phyloP scores from a whole-genome alignment of 2,797 vertebrate species.

The Paramormyrops hopkinsi region DNA sequence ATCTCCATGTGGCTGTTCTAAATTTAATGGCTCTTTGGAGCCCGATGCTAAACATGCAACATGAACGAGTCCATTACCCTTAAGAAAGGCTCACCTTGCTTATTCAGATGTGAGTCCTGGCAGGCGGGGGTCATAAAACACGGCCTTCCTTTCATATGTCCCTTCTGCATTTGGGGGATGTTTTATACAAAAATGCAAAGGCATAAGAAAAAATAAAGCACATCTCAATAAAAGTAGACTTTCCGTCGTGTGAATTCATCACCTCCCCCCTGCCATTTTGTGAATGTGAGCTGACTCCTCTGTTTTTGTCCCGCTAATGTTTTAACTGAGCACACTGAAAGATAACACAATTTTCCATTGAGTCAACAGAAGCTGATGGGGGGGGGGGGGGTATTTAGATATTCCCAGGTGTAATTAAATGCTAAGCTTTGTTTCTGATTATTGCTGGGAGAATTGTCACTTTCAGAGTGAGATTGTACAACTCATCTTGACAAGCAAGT shows the following conservation, averaged over 20 bases:
- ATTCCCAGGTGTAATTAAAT: conserved; percentile 20
- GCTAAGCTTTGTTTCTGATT: conserved; percentile 49
- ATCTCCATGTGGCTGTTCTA: conserved; percentile 15
- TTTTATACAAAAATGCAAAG: not conserved
- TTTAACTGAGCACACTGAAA: not conserved
- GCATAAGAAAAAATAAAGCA: not conserved
- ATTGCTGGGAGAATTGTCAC: conserved; percentile 61
- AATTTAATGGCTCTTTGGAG: conserved; percentile 18
- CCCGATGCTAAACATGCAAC: conserved; percentile 13
- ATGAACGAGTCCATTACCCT: conserved; percentile 1
- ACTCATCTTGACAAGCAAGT: conserved; percentile 59
- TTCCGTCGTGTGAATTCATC: not conserved
- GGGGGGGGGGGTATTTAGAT: not conserved
- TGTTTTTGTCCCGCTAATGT: not conserved
- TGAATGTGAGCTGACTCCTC: not conserved
- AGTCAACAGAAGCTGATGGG: not conserved
- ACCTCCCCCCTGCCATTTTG: not conserved
- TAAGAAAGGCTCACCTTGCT: conserved; percentile 4
- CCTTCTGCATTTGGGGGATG: not conserved
- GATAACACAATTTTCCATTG: not conserved
- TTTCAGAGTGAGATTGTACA: conserved; percentile 61
- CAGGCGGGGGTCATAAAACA: not conserved
- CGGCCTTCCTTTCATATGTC: not conserved
- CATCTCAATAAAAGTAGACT: not conserved
- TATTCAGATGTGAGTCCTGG: not conserved